Evolutionary conservation across 2,113 vertebrate genomes (phyloP).

Genomic region (Ctenodactylus gundi): DNA sequence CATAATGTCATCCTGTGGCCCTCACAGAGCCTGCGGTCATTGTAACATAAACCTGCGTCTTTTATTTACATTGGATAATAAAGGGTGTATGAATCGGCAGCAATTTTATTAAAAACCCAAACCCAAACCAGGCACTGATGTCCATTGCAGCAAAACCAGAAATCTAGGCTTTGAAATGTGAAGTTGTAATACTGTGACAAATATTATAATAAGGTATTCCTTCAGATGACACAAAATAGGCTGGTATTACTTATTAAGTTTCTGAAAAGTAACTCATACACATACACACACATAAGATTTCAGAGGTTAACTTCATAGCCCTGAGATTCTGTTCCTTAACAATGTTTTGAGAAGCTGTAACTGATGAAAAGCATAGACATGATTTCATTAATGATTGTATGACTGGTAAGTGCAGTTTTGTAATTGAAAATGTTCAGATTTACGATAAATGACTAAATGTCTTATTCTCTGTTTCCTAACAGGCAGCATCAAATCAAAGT

Average conservation of each 20-base stretch:
- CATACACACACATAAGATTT: not conserved
- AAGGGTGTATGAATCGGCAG: not conserved
- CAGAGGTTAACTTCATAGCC: not conserved
- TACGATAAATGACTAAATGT: not conserved
- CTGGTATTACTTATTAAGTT: not conserved
- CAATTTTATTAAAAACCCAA: not conserved
- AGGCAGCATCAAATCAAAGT: not conserved
- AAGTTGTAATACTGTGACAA: not conserved
- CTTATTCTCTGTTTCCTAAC: not conserved
- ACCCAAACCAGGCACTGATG: not conserved
- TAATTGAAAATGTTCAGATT: not conserved
- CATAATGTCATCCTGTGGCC: not conserved
- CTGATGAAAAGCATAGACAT: not conserved
- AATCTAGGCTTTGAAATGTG: not conserved
- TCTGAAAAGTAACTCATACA: not conserved
- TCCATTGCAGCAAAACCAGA: not conserved
- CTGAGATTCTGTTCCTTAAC: not conserved
- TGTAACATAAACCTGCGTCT: conserved; percentile 6
- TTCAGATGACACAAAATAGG: not conserved
- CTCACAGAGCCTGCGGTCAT: not conserved
- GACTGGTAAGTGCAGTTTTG: not conserved
- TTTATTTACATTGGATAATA: not conserved
- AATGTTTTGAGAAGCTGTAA: not conserved
- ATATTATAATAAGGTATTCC: not conserved
- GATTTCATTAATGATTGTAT: not conserved